Conservation (phyloP, 1,140 invertebrate species). For the Tetraneura akinire region DNA sequence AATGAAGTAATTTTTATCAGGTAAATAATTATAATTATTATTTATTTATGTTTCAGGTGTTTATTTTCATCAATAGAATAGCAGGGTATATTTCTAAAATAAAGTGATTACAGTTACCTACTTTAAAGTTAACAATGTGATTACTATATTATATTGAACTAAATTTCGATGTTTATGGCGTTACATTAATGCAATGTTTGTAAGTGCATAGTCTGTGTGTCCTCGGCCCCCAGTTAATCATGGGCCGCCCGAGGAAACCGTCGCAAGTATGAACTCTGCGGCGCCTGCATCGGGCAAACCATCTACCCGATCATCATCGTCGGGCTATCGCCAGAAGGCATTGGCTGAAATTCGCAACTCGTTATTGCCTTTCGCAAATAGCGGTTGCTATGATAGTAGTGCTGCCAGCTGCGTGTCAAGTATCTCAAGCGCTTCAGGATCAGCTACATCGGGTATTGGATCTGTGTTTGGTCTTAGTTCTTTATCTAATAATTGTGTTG, state of each 20-base stretch:
- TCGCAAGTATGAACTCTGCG: conserved; percentile 69
- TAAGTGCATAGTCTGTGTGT: conserved; percentile 37
- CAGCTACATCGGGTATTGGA: conserved; percentile 66
- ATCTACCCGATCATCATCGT: conserved; percentile 73
- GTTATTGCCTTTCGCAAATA: conserved; percentile 80
- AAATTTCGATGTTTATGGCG: not conserved
- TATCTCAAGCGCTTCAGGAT: conserved; percentile 61
- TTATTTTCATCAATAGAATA: not conserved
- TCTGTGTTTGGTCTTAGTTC: conserved; percentile 68
- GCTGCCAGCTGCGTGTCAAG: conserved; percentile 75
- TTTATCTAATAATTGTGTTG: conserved; percentile 59
- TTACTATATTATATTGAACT: not conserved
- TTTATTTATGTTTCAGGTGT: conserved; percentile 22
- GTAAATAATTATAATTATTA: too few relatives aligned
- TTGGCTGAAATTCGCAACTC: conserved; percentile 85
- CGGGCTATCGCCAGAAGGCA: conserved; percentile 83
- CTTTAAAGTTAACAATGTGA: conserved; percentile 24
- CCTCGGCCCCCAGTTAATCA: conserved; percentile 55
- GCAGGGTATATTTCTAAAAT: not conserved
- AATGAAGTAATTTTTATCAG: too few relatives aligned
- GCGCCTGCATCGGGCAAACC: conserved; percentile 64
- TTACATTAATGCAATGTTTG: conserved; percentile 4
- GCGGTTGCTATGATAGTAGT: conserved; percentile 62
- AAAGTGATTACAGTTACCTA: conserved; percentile 13
- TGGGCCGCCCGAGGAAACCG: conserved; percentile 64